phyloP scores from a whole-genome alignment of 2,888 invertebrate genomes.

The Thyatira batis region DNA sequence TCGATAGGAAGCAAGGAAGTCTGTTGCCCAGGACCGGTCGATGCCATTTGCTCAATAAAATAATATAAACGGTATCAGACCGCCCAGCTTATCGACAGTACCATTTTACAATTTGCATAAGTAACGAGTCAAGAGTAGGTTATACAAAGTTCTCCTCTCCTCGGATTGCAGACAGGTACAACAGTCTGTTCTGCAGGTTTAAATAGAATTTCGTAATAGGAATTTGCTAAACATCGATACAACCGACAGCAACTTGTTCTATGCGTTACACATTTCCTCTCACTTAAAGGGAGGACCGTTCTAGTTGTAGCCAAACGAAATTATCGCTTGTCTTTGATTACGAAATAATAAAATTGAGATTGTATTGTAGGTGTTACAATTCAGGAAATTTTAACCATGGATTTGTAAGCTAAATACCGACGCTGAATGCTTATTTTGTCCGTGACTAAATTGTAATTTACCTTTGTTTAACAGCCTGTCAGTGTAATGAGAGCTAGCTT shows the following conservation, averaged over 20 bases:
- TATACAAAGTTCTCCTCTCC: slow-evolving; percentile 8
- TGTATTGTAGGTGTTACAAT: background rate
- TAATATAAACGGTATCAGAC: background rate
- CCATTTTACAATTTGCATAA: background rate
- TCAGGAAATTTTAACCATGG: background rate
- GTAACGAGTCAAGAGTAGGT: background rate
- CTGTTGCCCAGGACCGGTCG: background rate
- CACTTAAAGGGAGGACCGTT: background rate
- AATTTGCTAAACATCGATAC: slow-evolving; percentile 17
- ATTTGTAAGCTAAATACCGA: background rate
- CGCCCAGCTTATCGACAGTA: background rate
- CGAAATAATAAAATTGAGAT: background rate
- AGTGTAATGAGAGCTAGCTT: background rate
- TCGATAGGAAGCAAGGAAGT: background rate
- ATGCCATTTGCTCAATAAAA: background rate
- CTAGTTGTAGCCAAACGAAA: background rate
- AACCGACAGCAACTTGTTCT: slow-evolving; percentile 12
- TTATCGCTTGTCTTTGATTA: background rate
- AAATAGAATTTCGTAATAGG: slow-evolving; percentile 26
- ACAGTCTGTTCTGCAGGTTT: slow-evolving; percentile 10
- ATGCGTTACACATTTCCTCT: slow-evolving; percentile 3
- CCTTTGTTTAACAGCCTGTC: background rate
- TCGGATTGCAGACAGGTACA: slow-evolving; percentile 11
- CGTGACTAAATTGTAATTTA: background rate
- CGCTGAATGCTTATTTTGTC: background rate